Percentiles rank a stretch among this genome's conserved stretches.
Evolutionary conservation across 2,113 vertebrate genomes (phyloP).

Genomic region (Triplophysa tibetana): DNA sequence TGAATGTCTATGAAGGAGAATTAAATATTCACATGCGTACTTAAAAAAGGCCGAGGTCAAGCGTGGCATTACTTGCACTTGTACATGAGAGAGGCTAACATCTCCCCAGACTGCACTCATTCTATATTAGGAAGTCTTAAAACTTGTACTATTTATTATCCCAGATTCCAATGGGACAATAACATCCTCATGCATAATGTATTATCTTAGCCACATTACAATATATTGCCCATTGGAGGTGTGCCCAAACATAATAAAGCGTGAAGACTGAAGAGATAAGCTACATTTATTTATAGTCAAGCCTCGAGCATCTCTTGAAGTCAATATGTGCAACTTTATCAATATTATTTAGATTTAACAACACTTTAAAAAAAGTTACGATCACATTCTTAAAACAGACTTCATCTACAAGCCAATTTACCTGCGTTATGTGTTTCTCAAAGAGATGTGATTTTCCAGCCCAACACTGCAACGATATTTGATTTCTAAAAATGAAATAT

Average conservation of each 20-base stretch:
- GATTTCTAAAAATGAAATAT: too few relatives aligned
- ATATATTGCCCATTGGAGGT: constrained; percentile 34
- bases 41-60: constrained; percentile 17
- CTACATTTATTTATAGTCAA: constrained; percentile 15
- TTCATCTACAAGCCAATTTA: too few relatives aligned
- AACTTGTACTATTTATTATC: constrained; percentile 56
- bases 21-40: constrained; percentile 39
- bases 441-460: too few relatives aligned
- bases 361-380: too few relatives aligned
- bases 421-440: too few relatives aligned
- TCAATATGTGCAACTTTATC: background rate
- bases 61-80: background rate
- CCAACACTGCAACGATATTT: too few relatives aligned
- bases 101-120: constrained; percentile 39
- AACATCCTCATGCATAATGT: constrained; percentile 55
- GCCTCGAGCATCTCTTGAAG: constrained; percentile 2
- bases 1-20: constrained; percentile 5
- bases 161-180: constrained; percentile 46
- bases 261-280: constrained; percentile 20
- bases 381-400: too few relatives aligned
- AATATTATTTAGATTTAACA: too few relatives aligned
- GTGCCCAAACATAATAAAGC: constrained; percentile 31
- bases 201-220: constrained; percentile 47
- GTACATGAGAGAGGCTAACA: constrained; percentile 15
- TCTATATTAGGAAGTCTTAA: constrained; percentile 49